These are phyloP conservation scores for Cossypha caffra DNA, from an alignment of 2,797 vertebrate genomes.

Conservation along the genomic window DNA sequence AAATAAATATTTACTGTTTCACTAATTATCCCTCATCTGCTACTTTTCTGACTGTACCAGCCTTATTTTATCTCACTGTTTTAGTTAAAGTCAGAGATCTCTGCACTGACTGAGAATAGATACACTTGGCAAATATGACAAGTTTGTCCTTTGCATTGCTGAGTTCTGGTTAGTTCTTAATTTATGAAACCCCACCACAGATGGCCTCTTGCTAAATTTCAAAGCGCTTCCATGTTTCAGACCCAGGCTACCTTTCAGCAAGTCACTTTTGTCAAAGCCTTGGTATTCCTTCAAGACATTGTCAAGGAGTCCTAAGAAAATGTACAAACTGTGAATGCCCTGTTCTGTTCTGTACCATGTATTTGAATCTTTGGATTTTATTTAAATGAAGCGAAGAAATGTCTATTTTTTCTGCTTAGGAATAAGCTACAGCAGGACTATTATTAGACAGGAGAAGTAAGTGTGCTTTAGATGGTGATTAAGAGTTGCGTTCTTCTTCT, in stretches of 20 bases:
- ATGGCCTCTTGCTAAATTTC: slow-evolving; percentile 24
- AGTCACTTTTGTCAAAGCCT: slow-evolving; percentile 85
- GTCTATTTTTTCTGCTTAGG: slow-evolving; percentile 76
- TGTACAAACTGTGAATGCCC: slow-evolving; percentile 35
- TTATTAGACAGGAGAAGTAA: slow-evolving; percentile 82
- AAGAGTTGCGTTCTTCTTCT: slow-evolving; percentile 79
- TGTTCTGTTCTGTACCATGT: slow-evolving; percentile 46
- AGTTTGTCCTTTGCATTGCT: background rate
- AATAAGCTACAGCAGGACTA: slow-evolving; percentile 74
- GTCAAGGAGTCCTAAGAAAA: slow-evolving; percentile 26
- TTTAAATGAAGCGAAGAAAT: slow-evolving; percentile 70
- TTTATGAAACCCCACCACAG: background rate
- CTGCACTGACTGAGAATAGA: background rate
- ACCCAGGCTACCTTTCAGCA: slow-evolving; percentile 28
- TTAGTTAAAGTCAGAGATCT: background rate
- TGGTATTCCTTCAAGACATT: slow-evolving; percentile 62
- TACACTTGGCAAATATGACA: background rate
- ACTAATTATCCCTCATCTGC: background rate
- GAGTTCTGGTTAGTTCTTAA: background rate
- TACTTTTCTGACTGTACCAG: background rate
- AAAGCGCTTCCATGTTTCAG: background rate
- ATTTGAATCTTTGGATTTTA: slow-evolving; percentile 68
- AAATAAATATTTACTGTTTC: background rate
- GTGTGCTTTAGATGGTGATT: slow-evolving; percentile 80
- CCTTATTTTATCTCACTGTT: background rate